Percentiles rank a stretch among this genome's conserved stretches.
phyloP scores from a whole-genome alignment of 2,797 vertebrate species.

The Sandelia bainsii region DNA sequence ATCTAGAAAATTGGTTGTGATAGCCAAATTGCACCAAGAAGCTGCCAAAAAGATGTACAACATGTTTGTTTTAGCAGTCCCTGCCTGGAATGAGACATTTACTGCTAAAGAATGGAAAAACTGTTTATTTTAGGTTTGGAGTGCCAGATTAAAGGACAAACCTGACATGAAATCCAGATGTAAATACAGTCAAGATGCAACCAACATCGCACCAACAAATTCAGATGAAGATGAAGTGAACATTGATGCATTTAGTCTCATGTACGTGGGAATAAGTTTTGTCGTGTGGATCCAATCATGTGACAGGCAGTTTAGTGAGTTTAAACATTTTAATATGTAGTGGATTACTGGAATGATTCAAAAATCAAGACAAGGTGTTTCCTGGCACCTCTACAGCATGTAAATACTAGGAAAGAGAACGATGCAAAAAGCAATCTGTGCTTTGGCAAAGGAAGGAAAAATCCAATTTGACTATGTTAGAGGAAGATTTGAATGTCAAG shows the following conservation, averaged over 20 bases:
- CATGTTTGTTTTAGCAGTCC: conserved; percentile 20
- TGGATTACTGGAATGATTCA: conserved; percentile 27
- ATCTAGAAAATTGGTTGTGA: conserved; percentile 14
- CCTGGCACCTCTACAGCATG: conserved; percentile 32
- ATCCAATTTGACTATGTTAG: conserved; percentile 26
- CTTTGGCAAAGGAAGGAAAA: conserved; percentile 39
- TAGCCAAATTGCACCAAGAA: conserved; percentile 18
- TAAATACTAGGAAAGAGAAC: conserved; percentile 43
- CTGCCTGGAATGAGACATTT: conserved; percentile 19
- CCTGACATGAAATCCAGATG: conserved; percentile 29
- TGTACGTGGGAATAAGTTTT: conserved; percentile 37
- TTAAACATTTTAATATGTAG: conserved; percentile 21
- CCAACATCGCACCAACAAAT: conserved; percentile 13
- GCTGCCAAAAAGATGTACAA: conserved; percentile 32
- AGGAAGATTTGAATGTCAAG: conserved; percentile 46
- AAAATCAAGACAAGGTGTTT: conserved; percentile 43
- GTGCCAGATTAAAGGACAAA: conserved; percentile 39
- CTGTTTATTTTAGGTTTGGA: conserved; percentile 44
- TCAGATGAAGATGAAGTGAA: conserved; percentile 11
- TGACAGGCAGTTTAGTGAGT: conserved; percentile 30
- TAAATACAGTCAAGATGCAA: conserved; percentile 32
- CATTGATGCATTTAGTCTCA: conserved; percentile 18
- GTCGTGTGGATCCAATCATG: conserved; percentile 28
- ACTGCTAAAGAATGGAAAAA: conserved; percentile 11
- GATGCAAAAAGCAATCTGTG: conserved; percentile 36